Conservation (phyloP, 2,797 vertebrate genomes). For the Strix occidentalis region DNA sequence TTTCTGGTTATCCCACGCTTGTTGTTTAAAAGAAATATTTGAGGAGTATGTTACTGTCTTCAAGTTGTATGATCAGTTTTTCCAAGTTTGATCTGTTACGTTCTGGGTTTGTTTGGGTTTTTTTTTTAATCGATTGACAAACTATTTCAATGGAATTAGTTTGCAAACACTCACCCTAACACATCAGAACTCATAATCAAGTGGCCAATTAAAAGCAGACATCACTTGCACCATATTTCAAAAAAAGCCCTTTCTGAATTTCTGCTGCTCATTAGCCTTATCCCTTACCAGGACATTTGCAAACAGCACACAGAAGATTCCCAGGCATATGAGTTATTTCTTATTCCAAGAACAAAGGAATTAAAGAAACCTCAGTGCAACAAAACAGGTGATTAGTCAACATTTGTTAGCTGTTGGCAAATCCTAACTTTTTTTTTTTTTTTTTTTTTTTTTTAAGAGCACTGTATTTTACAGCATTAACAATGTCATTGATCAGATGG, state of each 20-base stretch:
- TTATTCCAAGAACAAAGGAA: neutral
- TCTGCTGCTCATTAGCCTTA: neutral
- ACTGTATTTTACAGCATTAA: neutral
- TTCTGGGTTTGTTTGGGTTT: neutral
- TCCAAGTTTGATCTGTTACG: neutral
- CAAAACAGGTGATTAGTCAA: neutral
- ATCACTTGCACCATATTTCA: neutral
- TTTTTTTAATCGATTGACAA: neutral
- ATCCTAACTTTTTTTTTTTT: neutral
- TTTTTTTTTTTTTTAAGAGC: neutral
- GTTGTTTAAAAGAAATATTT: neutral
- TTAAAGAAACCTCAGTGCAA: accelerated
- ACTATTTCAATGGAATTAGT: neutral
- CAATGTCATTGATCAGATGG: neutral
- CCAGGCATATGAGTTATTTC: neutral
- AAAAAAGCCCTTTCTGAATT: neutral
- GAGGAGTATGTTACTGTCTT: neutral
- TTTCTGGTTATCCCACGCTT: neutral
- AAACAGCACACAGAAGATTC: neutral
- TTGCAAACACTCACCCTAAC: neutral
- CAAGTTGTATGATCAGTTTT: neutral
- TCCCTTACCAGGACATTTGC: neutral
- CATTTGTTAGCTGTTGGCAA: neutral
- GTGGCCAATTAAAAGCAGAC: neutral
- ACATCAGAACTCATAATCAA: neutral